Percentiles rank a stretch among this genome's conserved stretches.
These are phyloP conservation scores for Drosophila neonasuta DNA, from an alignment of 2,888 invertebrate genomes.

Conservation along the genomic window DNA sequence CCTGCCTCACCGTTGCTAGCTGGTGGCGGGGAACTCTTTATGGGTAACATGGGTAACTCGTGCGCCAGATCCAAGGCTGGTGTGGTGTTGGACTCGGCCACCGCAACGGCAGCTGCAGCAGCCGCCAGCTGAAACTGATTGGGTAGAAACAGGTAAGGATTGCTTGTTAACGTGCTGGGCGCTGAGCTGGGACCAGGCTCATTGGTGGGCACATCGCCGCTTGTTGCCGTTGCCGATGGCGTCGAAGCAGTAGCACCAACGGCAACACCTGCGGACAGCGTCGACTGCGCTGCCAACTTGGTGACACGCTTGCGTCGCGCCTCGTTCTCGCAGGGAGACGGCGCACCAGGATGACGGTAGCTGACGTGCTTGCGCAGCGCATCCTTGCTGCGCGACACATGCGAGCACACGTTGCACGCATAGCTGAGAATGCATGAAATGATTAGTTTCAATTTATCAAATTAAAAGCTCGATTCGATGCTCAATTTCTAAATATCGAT, in stretches of 20 bases:
- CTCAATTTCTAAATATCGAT: no score
- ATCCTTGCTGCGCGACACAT: slow-evolving; percentile 93
- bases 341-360: slow-evolving; percentile 88
- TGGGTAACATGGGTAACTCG: slow-evolving; percentile 45
- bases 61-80: slow-evolving; percentile 54
- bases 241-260: slow-evolving; percentile 30
- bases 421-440: slow-evolving; percentile 83
- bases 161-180: slow-evolving; percentile 29
- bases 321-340: slow-evolving; percentile 82
- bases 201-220: slow-evolving; percentile 49
- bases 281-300: slow-evolving; percentile 69
- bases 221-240: slow-evolving; percentile 55
- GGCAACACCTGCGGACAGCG: slow-evolving; percentile 33
- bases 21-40: slow-evolving; percentile 48
- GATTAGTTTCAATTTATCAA: neutral
- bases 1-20: slow-evolving; percentile 63
- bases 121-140: slow-evolving; percentile 81
- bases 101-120: slow-evolving; percentile 72
- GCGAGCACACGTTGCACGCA: slow-evolving; percentile 92
- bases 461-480: no score
- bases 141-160: slow-evolving; percentile 80
- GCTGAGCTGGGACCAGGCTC: slow-evolving; percentile 15
- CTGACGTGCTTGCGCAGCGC: slow-evolving; percentile 94
- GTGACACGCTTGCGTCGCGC: slow-evolving; percentile 81
- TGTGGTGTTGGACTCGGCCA: slow-evolving; percentile 52